A percentile compares a stretch with the other conserved stretches of the same genome.
Conservation (phyloP, 2,888 invertebrate species). For the Hirtodrosophila confusa region DNA sequence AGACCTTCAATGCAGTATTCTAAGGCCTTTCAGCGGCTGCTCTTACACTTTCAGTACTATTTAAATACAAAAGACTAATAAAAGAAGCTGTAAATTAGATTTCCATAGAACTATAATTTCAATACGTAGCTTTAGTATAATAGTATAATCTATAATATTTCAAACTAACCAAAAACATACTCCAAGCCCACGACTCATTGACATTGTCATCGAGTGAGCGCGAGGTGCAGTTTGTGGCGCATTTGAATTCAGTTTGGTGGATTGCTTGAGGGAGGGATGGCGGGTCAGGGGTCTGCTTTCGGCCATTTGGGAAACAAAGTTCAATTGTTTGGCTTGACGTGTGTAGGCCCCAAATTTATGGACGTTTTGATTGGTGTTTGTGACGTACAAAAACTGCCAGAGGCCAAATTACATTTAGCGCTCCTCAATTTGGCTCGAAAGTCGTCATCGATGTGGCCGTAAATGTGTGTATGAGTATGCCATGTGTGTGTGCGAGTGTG, state of each 20-base stretch:
- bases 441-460: constrained; percentile 26
- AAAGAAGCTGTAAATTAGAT: too few species aligned
- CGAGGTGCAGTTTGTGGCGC: neutral
- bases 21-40: too few species aligned
- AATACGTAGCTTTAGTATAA: constrained; percentile 6
- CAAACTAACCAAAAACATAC: constrained; percentile 9
- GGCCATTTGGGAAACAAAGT: constrained; percentile 43
- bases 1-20: too few species aligned
- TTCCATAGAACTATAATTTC: too few species aligned
- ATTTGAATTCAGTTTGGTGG: neutral
- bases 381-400: constrained; percentile 42
- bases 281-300: constrained; percentile 3
- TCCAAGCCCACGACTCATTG: constrained; percentile 4
- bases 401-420: constrained; percentile 58
- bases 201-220: constrained; percentile 2
- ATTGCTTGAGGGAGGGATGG: neutral
- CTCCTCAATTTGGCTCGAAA: constrained; percentile 56
- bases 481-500: constrained; percentile 9
- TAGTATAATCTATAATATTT: neutral
- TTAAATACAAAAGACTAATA: too few species aligned
- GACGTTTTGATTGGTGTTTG: constrained; percentile 72
- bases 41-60: too few species aligned
- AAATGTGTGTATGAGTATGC: constrained; percentile 5
- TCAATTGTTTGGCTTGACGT: constrained; percentile 51
- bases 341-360: constrained; percentile 70